These are phyloP conservation scores for Physella acuta DNA, from an alignment of 1,140 invertebrate genomes.

Conservation along the genomic window DNA sequence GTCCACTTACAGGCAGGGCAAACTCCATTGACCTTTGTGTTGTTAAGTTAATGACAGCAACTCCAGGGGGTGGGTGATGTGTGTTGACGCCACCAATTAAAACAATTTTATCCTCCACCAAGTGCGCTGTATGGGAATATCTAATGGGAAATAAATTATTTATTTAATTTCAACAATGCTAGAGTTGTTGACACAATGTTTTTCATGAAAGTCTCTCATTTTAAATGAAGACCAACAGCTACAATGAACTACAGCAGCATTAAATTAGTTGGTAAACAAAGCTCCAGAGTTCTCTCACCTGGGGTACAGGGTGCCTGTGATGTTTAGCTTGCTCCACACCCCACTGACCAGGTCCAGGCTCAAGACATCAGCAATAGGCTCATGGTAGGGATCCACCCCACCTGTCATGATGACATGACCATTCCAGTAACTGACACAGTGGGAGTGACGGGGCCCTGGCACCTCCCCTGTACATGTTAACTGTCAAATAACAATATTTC, in stretches of 20 bases:
- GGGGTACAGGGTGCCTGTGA: conserved; percentile 34
- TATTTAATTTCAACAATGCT: too few species aligned
- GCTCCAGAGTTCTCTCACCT: conserved; percentile 28
- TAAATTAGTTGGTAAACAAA: too few species aligned
- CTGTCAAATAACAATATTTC: conserved; percentile 20
- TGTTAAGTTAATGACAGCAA: conserved; percentile 58
- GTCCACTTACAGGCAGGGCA: conserved; percentile 55
- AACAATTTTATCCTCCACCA: conserved; percentile 51
- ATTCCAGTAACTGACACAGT: conserved; percentile 48
- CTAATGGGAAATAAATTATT: conserved; percentile 37
- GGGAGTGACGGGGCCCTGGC: conserved; percentile 51
- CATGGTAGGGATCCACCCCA: conserved; percentile 52
- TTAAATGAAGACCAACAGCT: too few species aligned
- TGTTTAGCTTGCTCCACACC: conserved; percentile 38
- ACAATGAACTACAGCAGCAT: too few species aligned
- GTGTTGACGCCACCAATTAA: conserved; percentile 60
- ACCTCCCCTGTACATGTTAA: conserved; percentile 19
- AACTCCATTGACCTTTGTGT: conserved; percentile 50
- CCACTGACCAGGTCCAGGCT: conserved; percentile 40
- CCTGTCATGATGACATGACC: conserved; percentile 55
- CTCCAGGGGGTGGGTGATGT: conserved; percentile 50
- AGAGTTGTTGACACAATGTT: neutral
- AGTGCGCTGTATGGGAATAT: conserved; percentile 58
- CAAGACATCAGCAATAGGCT: conserved; percentile 49
- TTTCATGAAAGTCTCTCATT: neutral